Base-by-base conservation (phyloP, 2,888 invertebrate genomes). In the Epinotia bilunana region DNA sequence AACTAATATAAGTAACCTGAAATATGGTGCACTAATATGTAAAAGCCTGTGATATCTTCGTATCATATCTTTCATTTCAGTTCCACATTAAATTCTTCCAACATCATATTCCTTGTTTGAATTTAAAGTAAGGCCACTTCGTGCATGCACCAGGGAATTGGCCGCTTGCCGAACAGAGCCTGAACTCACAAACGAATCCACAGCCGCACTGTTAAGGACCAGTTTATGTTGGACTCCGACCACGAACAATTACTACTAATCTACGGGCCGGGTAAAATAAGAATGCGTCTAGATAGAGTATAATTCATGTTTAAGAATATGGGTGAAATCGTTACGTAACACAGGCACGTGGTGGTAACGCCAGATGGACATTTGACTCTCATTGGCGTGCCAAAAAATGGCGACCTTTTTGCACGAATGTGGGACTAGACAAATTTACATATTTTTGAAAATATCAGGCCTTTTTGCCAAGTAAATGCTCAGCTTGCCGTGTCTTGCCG, bases 331-430 rank as follows among this genome's bases (percentile, higher is more conserved):
- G 28, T 64, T 64, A 49, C 64, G 64, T 23, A 64, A 64, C 28
- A 23, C 23, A 3, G 23, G 64, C 49, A 64, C 64, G 49, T 64
- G 49, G 57, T 28, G 2, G 23, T 57, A 57, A 18, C 20, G 64
- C 64, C 49, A 64, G 46, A 49, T 64, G 63, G 46, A 46, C 63
- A 46, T 63, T 63, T 46, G 63, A 63, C 46, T 63, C 63, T 63
- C 63, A 63, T 63, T 63, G 63, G 46, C 46, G 20, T 63, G 63
- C 1, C 13, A 23, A 64, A 46, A 63, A 64, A 62, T 33, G n/a
- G 7, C 49, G 16, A 49, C 16, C 0, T 12, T 58, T 23, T 23
- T 28, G 20, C 58, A 13, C 28, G 5, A 13, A 12, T 23, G 13
- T 23, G 13, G 1, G 58, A 9, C 13, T 9, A 49, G 49, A 16